Percentiles rank a stretch among this genome's conserved stretches.
These are phyloP conservation scores for Archocentrus centrarchus DNA, from an alignment of 2,113 vertebrate species.

Conservation along the genomic window DNA sequence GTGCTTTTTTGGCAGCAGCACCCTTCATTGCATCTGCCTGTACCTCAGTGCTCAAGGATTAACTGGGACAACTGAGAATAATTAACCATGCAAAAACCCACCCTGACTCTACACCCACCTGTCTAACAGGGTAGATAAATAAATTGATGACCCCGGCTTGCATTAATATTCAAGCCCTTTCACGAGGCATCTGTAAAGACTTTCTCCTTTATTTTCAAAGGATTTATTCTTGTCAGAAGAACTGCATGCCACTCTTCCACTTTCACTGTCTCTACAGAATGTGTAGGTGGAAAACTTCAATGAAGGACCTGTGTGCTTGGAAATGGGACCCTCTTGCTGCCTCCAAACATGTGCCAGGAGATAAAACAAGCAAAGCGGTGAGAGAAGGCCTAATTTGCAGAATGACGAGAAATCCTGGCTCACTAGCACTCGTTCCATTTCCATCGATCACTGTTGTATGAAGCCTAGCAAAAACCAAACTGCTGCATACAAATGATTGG, in stretches of 20 bases:
- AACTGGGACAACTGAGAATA: slow-evolving; percentile 76
- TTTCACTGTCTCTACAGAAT: slow-evolving; percentile 16
- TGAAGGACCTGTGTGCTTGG: slow-evolving; percentile 28
- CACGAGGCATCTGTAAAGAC: slow-evolving; percentile 42
- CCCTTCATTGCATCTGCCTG: slow-evolving; percentile 68
- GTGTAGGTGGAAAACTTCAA: slow-evolving; percentile 71
- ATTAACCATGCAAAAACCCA: slow-evolving; percentile 71
- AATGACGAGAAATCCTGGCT: slow-evolving; percentile 59
- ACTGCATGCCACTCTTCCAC: neutral
- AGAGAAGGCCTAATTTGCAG: slow-evolving; percentile 71
- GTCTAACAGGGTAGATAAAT: slow-evolving; percentile 68
- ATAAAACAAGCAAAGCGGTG: slow-evolving; percentile 68
- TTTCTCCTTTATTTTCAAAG: slow-evolving; percentile 51
- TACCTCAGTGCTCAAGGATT: slow-evolving; percentile 69
- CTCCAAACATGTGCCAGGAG: slow-evolving; percentile 60
- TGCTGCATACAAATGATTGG: slow-evolving; percentile 63
- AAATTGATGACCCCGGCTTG: slow-evolving; percentile 45
- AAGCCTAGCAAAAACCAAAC: slow-evolving; percentile 33
- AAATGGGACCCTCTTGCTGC: slow-evolving; percentile 44
- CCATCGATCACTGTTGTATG: slow-evolving; percentile 69
- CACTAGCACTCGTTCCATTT: slow-evolving; percentile 21
- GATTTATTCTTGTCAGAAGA: slow-evolving; percentile 28
- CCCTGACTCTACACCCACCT: slow-evolving; percentile 67
- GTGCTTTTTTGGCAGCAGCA: slow-evolving; percentile 73
- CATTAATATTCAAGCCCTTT: slow-evolving; percentile 62